Percentiles rank a stretch among this genome's conserved stretches.
Conservation (phyloP, 1,140 invertebrate genomes). For the Sogatella furcifera region DNA sequence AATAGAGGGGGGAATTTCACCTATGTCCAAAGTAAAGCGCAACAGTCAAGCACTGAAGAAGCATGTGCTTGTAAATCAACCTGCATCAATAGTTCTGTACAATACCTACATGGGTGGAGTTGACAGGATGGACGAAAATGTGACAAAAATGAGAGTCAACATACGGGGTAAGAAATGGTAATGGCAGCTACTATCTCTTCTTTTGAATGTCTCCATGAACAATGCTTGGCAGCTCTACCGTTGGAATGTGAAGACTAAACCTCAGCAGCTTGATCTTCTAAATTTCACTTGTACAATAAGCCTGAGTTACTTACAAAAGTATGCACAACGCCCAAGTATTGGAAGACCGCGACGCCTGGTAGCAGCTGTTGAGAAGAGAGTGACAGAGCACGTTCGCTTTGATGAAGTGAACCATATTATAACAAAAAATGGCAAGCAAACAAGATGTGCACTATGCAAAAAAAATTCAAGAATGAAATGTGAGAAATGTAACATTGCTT, state of each 20-base stretch:
- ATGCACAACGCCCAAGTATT: not conserved
- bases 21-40: not conserved
- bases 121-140: constrained; percentile 22
- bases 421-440: not conserved
- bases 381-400: not conserved
- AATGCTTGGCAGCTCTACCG: constrained; percentile 1
- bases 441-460: not conserved
- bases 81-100: not conserved
- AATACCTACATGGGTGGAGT: constrained; percentile 21
- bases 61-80: not conserved
- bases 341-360: not conserved
- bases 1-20: not conserved
- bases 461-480: constrained; percentile 1
- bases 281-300: not conserved
- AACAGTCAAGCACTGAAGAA: not conserved
- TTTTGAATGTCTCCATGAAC: not conserved
- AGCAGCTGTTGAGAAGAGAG: not conserved
- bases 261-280: not conserved
- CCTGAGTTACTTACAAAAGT: not conserved
- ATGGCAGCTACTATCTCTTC: not conserved
- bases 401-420: not conserved
- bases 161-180: constrained; percentile 12
- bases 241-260: not conserved
- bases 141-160: not conserved
- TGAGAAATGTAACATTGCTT: too few species aligned